Percentiles rank a stretch among this genome's conserved stretches.
Evolutionary conservation across 2,113 vertebrate genomes (phyloP).

Genomic region (Murina feae): DNA sequence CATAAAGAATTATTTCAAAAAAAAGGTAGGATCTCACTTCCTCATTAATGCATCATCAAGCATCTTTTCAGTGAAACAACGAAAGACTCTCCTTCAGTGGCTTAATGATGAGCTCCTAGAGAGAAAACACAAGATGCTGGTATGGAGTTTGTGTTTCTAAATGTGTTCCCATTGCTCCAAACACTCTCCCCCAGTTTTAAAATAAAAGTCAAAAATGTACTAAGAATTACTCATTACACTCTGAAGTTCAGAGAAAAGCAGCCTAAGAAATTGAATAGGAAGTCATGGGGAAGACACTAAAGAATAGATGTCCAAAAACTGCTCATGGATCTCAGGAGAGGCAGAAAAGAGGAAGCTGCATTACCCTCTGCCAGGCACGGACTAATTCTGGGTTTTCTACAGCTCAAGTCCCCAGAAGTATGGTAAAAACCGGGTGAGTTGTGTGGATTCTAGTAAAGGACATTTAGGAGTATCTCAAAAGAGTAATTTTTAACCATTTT

Average conservation of each 20-base stretch:
- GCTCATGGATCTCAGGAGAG: neutral
- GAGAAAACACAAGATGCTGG: neutral
- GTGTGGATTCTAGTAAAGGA: neutral
- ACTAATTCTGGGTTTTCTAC: neutral
- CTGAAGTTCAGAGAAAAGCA: conserved; percentile 3
- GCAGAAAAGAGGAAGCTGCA: neutral
- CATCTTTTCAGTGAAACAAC: neutral
- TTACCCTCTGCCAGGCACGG: neutral
- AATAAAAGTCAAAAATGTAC: neutral
- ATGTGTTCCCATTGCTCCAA: neutral
- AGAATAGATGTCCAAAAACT: neutral
- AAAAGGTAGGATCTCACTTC: neutral
- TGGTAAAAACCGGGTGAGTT: neutral
- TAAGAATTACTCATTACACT: neutral
- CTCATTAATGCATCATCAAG: conserved; percentile 9
- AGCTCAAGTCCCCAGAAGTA: neutral
- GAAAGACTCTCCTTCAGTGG: neutral
- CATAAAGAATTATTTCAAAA: conserved; percentile 9
- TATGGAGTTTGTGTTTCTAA: neutral
- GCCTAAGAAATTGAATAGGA: neutral
- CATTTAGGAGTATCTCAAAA: neutral
- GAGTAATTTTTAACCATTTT: neutral
- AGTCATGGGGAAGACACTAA: neutral
- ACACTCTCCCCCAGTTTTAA: neutral
- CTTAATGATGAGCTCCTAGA: neutral